These are phyloP conservation scores for Solenopsis invicta DNA, from an alignment of 1,140 invertebrate species.

Conservation along the genomic window DNA sequence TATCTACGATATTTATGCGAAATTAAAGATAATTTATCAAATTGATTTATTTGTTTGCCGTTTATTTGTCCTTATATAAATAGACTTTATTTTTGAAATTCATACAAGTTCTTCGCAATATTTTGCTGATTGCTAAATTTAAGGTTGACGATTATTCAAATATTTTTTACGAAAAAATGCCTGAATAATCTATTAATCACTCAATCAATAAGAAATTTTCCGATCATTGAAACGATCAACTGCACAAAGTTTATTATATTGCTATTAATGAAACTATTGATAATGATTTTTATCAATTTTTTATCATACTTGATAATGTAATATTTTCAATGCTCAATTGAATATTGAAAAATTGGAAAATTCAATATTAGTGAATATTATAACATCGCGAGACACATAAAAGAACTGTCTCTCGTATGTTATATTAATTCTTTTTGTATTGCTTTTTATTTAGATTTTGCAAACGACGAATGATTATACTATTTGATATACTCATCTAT, in stretches of 20 bases:
- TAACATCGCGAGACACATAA: background rate
- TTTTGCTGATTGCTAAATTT: background rate
- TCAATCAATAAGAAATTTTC: background rate
- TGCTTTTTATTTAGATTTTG: background rate
- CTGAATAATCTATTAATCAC: background rate
- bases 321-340: background rate
- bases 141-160: background rate
- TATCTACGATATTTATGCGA: too few species aligned
- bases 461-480: background rate
- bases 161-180: background rate
- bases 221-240: background rate
- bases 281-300: background rate
- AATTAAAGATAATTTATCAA: too few species aligned
- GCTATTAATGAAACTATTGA: background rate
- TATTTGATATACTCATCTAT: background rate
- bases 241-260: background rate
- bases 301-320: background rate
- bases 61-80: too few species aligned
- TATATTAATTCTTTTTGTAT: background rate
- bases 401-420: slow-evolving; percentile 4
- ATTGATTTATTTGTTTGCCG: too few species aligned
- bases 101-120: too few species aligned
- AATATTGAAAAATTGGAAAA: background rate
- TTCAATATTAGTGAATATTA: background rate
- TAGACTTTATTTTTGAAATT: too few species aligned